These are phyloP conservation scores for Gracilinanus agilis DNA, from an alignment of 2,113 vertebrate species.

Conservation along the genomic window DNA sequence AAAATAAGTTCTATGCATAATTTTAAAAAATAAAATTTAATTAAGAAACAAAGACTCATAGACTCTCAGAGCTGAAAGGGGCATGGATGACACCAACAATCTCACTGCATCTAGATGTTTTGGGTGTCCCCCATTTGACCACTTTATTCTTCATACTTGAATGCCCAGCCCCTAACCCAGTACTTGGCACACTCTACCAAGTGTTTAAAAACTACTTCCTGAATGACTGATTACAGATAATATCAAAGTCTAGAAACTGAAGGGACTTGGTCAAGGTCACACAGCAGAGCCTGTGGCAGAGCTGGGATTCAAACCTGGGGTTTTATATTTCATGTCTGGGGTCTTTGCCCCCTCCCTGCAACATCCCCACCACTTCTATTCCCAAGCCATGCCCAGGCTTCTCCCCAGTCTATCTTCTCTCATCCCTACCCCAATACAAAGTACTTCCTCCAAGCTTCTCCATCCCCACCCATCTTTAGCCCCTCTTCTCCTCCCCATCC, in stretches of 20 bases:
- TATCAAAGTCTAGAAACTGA: neutral
- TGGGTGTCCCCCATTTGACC: neutral
- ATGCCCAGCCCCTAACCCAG: neutral
- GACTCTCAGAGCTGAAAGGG: neutral
- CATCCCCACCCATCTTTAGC: neutral
- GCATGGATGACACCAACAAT: neutral
- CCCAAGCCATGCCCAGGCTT: neutral
- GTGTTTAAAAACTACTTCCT: neutral
- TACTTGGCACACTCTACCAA: neutral
- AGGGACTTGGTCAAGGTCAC: neutral
- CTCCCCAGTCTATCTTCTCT: neutral
- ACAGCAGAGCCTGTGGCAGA: neutral
- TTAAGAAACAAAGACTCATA: neutral
- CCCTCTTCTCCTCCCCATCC: slow-evolving; percentile 6
- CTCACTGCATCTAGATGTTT: neutral
- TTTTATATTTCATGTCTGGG: neutral
- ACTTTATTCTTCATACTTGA: neutral
- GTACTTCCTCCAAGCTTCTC: neutral
- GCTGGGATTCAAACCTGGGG: neutral
- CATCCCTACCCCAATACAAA: neutral
- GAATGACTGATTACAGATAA: neutral
- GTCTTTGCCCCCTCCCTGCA: neutral
- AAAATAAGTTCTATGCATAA: no score
- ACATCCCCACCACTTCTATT: neutral
- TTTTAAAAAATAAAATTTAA: no score